Conservation (phyloP, 2,888 invertebrate genomes). For the Myopa tessellatipennis region DNA sequence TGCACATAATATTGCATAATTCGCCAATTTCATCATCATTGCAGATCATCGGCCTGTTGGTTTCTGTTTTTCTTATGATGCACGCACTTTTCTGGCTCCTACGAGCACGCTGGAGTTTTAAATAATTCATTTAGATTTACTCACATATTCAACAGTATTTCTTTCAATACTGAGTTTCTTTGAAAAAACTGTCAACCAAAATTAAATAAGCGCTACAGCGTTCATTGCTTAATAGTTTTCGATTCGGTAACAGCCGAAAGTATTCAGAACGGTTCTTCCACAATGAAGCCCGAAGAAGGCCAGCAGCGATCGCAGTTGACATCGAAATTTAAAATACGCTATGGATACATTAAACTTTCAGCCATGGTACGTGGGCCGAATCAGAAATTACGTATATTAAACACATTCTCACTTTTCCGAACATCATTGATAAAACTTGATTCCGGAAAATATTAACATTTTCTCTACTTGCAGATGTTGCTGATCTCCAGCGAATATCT, state of each 20-base stretch:
- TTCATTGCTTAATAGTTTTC: no score
- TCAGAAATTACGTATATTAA: neutral
- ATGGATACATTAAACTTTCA: neutral
- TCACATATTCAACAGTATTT: neutral
- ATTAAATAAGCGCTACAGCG: neutral
- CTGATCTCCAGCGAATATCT: slow-evolving; percentile 21
- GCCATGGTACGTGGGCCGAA: neutral
- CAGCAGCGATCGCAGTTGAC: neutral
- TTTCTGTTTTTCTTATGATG: neutral
- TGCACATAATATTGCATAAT: neutral
- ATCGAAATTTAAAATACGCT: neutral
- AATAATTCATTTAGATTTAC: no score
- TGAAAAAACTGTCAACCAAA: neutral
- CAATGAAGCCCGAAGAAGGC: neutral
- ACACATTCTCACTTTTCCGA: no score
- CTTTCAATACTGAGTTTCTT: neutral
- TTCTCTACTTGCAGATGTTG: slow-evolving; percentile 21
- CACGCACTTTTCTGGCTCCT: slow-evolving; percentile 3
- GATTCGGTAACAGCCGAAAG: no score
- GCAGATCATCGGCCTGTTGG: slow-evolving; percentile 1
- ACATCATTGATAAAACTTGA: no score
- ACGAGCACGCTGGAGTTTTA: neutral
- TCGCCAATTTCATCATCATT: neutral
- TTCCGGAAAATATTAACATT: neutral
- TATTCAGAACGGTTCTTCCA: neutral